Evolutionary conservation across 2,113 vertebrate species (phyloP), one percentile per base, ranked within the genome.

Genomic region (Cariama cristata): DNA sequence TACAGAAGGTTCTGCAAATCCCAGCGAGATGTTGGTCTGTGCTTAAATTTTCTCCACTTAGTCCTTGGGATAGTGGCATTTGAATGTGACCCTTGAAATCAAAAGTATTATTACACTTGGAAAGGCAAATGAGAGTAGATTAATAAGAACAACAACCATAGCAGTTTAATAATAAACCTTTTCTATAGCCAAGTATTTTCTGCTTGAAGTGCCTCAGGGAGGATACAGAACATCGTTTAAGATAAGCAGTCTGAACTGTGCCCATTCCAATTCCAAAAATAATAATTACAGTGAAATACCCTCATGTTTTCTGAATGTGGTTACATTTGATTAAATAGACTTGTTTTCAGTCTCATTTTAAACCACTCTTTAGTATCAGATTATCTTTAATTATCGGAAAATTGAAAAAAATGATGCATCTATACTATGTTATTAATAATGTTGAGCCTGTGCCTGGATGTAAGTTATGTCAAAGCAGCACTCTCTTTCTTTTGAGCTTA

Each of bases 81-180:
- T 96, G 86, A 96, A 93, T 91, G 86, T 82, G 91, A 95, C 97
- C 60, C 88, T 93, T 90, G 80, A 92, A 96, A 95, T 93, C 63
- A 71, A 58, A 97, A 93, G 32, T 67, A 59, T 67, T 77, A 22
- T 45, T 95, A n/a, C 66, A 56, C 72, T 80, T 86, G 40, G 56
- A 91, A 96, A 93, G 93, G 35, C 44, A 79, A 79, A 63, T 24
- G 63, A 55, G 59, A 60, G 63, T 17, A 63, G 40, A 60, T 93
- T 60, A 92, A 47, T 88, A 77, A 80, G 22, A 80, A 58, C 5
- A 69, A 55, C 63, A 32, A n/a, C 19, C 9, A 8, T 21, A 59
- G 56, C 22, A 90, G 15, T 86, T 92, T 58, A 74, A 84, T 42
- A 92, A 22, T 35, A 86, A 86, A 80, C 44, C 56, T 79, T 88